Base-by-base conservation (phyloP, 1,140 invertebrate species). In the Lepidotrigona ventralis region DNA sequence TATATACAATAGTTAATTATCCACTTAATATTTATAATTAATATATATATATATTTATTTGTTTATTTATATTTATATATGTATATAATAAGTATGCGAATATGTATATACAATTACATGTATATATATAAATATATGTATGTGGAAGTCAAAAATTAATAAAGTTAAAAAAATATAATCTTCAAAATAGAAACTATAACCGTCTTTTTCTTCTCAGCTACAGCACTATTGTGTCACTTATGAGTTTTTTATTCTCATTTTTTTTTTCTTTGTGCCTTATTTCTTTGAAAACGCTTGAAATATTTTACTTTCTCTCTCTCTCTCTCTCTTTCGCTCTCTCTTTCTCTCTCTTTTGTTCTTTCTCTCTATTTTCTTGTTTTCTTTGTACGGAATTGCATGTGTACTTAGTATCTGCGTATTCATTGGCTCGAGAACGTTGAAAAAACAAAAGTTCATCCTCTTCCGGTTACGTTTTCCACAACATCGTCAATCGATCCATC, bases 141-240 rank as follows among this genome's bases (percentile, higher is more conserved):
- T 78, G 86, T 89, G 85, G 87, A 91, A 89, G 85, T 91, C 83
- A 87, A 92, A 92, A 92, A 90, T 89, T 89, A 91, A 90, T 87
- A 87, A 91, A 89, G 83, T 86, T 92, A 91, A 91, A 91, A 92
- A 91, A 92, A 92, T 92, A 92, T 90, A 91, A 92, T 92, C 79
- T 91, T 86, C 54, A 90, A 90, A 92, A 91, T 90, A 92, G 85
- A 92, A 90, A 89, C 90, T 90, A 92, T 91, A 91, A 87, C 86
- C 85, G 88, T 91, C 83, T 90, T 86, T 90, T 70, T 90, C 58
- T 89, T 87, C 86, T 84, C 77, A 79, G 85, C 87, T 89, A 89
- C 86, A 81, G 82, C 80, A 69, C 81, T 90, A 86, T 88, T 87
- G 83, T 87, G 80, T 87, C 76, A 87, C 26, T 88, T 86, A 84